Evolutionary conservation across 2,797 vertebrate species (phyloP).

Genomic region (Coregonus ussuriensis): DNA sequence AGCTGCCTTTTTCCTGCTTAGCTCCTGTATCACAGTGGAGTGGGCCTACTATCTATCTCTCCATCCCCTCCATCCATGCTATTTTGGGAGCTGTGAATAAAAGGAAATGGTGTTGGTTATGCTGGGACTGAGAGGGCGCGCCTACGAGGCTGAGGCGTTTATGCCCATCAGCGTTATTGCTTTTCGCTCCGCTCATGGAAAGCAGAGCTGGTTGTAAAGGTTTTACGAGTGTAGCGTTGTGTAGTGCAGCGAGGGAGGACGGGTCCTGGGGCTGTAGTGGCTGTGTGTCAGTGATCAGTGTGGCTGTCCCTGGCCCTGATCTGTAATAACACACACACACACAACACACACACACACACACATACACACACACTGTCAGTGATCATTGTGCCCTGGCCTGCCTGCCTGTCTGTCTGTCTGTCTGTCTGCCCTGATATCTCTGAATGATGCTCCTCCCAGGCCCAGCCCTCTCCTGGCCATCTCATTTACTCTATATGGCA

Average conservation of each 20-base stretch:
- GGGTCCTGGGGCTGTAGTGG: not conserved
- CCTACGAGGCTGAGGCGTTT: constrained; percentile 56
- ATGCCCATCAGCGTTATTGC: constrained; percentile 64
- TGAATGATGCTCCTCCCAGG: not conserved
- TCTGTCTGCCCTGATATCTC: constrained; percentile 2
- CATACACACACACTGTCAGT: not conserved
- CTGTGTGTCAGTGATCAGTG: not conserved
- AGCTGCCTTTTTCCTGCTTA: not conserved
- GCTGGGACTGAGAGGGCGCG: constrained; percentile 26
- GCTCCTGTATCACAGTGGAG: not conserved
- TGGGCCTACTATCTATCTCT: not conserved
- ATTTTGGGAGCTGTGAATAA: constrained; percentile 52
- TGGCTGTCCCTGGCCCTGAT: not conserved
- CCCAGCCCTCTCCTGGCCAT: constrained; percentile 29
- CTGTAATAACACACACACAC: too few species aligned
- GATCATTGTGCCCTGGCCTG: not conserved
- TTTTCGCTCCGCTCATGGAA: constrained; percentile 54
- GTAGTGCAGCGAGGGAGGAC: not conserved
- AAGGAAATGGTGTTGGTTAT: constrained; percentile 35
- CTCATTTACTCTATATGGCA: constrained; percentile 68
- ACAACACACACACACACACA: too few species aligned
- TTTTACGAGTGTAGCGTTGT: constrained; percentile 30
- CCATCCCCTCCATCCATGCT: constrained; percentile 7
- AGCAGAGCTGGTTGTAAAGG: constrained; percentile 46
- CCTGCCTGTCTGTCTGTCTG: not conserved